These are phyloP conservation scores for Atherinosoma microstoma DNA, from an alignment of 2,797 vertebrate genomes.

Conservation along the genomic window DNA sequence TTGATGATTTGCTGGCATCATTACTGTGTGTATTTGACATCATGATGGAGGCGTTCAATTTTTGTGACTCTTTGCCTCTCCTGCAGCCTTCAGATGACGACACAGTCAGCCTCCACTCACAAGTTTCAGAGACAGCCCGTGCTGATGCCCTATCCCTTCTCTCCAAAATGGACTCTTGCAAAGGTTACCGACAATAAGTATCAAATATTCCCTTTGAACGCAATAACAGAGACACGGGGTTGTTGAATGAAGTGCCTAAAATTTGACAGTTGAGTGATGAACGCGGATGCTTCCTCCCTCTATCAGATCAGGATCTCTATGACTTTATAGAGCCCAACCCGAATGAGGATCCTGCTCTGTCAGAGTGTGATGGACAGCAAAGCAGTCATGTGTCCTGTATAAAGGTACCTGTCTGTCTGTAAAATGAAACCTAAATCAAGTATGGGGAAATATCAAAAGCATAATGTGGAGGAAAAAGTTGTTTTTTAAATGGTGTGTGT, in stretches of 20 bases:
- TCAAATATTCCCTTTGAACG: constrained; percentile 65
- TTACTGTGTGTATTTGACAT: background rate
- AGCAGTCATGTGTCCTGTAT: constrained; percentile 87
- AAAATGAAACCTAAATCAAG: background rate
- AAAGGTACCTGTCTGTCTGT: constrained; percentile 84
- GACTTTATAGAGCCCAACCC: constrained; percentile 93
- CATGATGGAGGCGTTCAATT: background rate
- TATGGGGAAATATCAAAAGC: background rate
- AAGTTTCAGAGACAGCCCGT: constrained; percentile 94
- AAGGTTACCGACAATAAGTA: constrained; percentile 80
- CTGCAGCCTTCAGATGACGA: constrained; percentile 97
- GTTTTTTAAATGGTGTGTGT: background rate
- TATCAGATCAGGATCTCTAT: constrained; percentile 89
- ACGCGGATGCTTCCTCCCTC: constrained; percentile 78
- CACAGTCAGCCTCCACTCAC: constrained; percentile 97
- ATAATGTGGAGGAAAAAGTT: background rate
- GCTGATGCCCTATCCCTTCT: constrained; percentile 88
- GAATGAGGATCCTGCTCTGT: constrained; percentile 88
- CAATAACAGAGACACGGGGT: constrained; percentile 68
- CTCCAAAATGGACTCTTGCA: constrained; percentile 89
- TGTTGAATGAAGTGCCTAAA: constrained; percentile 73
- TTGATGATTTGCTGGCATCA: background rate
- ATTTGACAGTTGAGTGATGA: constrained; percentile 70
- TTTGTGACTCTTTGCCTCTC: constrained; percentile 10
- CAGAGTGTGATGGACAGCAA: constrained; percentile 88